A percentile compares a stretch with the other conserved stretches of the same genome.
Evolutionary conservation across 2,797 vertebrate genomes (phyloP).

Genomic region (Coregonus ussuriensis): DNA sequence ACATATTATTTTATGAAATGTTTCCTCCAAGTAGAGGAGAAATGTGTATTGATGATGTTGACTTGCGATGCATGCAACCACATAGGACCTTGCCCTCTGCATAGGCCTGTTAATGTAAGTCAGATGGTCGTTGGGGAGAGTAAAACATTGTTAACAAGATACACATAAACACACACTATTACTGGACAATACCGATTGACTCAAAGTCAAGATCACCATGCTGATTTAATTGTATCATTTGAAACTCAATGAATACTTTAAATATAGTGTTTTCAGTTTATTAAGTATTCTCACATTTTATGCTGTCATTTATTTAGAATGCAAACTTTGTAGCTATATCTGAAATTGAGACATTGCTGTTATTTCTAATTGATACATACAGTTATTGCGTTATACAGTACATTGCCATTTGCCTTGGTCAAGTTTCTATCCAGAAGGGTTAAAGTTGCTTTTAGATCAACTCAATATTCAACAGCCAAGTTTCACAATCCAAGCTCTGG

Average conservation of each 20-base stretch:
- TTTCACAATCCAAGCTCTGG: constrained; percentile 27
- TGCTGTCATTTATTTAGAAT: neutral
- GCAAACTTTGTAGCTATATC: neutral
- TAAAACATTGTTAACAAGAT: constrained; percentile 19
- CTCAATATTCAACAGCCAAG: constrained; percentile 14
- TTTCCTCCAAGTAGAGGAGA: neutral
- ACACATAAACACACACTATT: constrained; percentile 8
- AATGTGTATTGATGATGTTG: neutral
- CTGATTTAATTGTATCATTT: neutral
- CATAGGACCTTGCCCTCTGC: constrained; percentile 11
- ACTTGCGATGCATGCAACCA: constrained; percentile 41
- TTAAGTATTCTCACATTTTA: neutral
- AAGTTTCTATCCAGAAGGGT: neutral
- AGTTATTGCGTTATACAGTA: neutral
- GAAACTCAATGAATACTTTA: neutral
- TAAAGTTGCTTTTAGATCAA: constrained; percentile 1
- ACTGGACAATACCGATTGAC: neutral
- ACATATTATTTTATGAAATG: neutral
- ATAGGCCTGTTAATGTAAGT: constrained; percentile 35
- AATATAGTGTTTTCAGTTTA: neutral
- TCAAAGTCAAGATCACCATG: neutral
- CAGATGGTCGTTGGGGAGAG: constrained; percentile 12
- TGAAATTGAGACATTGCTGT: neutral
- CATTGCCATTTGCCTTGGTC: neutral
- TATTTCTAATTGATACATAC: too few species aligned